Base-by-base conservation (phyloP, 2,797 vertebrate species). In the Menidia menidia region DNA sequence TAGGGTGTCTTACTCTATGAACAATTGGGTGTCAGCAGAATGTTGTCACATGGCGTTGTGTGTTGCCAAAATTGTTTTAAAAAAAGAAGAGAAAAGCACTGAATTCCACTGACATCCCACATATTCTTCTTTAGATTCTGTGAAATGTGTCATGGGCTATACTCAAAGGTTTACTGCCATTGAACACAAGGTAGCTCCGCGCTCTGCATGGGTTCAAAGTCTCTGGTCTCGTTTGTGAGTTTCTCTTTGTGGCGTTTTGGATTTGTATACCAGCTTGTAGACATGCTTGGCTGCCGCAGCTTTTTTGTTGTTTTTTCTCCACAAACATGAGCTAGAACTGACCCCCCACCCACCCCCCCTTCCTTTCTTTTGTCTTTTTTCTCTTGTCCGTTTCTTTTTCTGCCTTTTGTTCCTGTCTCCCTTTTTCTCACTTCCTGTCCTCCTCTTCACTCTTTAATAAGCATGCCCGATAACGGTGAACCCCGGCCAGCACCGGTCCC, bases 121-220 rank as follows among this genome's bases (percentile, higher is more conserved):
- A 64, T 93, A 85, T 94, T 92, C 92, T 92, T 80, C 87, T 88
- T 93, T 92, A 94, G 93, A 94, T 93, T 93, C 92, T 93, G 92
- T 95, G 92, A 94, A 89, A 92, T 93, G 94, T 95, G 94, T 91
- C 94, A 96, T 96, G 95, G 96, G 96, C 96, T 98, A 98, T 99
- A 98, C 97, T 98, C 97, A 97, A 98, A 97, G 95, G 96, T 98
- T 98, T 99, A 97, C 96, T 96, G 93, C 94, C 95, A 92, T 96
- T 96, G 90, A 94, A 89, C 82, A 78, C 81, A 86, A 95, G 93
- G 93, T 94, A 94, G 94, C 82, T 39, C 89, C 83, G 83, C 86
- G 93, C 93, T 94, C 95, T 96, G 95, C 96, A 97, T 97, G 96
- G 95, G 90, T 90, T 90, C 86, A 88, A 90, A 93, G 89, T 94